phyloP scores from a whole-genome alignment of 1,140 invertebrate genomes.

The Drosophila neocordata region DNA sequence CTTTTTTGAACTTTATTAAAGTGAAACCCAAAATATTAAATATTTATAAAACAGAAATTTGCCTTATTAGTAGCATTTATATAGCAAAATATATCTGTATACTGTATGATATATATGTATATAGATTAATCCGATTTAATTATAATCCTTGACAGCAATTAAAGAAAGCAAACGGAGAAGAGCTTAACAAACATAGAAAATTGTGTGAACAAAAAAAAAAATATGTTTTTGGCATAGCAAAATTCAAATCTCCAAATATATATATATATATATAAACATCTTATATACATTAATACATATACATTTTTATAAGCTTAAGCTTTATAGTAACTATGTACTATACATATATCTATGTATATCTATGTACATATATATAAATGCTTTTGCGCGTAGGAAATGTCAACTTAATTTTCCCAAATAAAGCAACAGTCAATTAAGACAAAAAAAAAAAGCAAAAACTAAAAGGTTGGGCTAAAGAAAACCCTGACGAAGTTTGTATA shows the following conservation, averaged over 20 bases:
- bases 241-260: neutral
- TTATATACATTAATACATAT: neutral
- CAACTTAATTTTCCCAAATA: constrained; percentile 33
- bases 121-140: neutral
- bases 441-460: constrained; percentile 5
- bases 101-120: neutral
- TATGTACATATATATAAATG: neutral
- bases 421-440: constrained; percentile 39
- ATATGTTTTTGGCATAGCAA: neutral
- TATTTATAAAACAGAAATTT: too few relatives aligned
- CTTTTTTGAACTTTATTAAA: too few relatives aligned
- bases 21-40: too few relatives aligned
- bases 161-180: neutral
- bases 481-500: too few relatives aligned
- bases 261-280: neutral
- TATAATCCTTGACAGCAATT: neutral
- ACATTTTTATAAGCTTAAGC: neutral
- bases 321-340: neutral
- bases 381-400: constrained; percentile 36
- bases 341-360: constrained; percentile 1
- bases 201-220: neutral
- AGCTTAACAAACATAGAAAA: neutral
- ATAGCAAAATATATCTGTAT: too few relatives aligned
- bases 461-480: too few relatives aligned
- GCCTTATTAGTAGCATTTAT: too few relatives aligned